Base-by-base conservation (phyloP, 2,888 invertebrate genomes). In the Spodoptera picta region DNA sequence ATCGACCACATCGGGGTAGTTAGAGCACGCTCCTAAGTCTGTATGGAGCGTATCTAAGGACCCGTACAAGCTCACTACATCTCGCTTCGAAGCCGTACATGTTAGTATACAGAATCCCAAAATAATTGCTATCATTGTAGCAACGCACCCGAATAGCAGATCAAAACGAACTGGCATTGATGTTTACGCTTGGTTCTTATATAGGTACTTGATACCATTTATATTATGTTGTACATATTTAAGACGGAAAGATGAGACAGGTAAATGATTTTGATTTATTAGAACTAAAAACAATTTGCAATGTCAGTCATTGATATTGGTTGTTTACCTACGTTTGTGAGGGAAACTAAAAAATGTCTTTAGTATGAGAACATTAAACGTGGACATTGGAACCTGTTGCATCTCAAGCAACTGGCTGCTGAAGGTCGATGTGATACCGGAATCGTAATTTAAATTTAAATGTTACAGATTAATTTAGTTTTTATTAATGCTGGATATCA, bases 21-120 rank as follows among this genome's bases (percentile, higher is more conserved):
- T 60, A 4, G 67, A 57, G 12, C 79, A 70, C 31, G 56, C 0
- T 45, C 43, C 75, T 3, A 46, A 7, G 2, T 47, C 14, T 27
- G 51, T 43, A 3, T 14, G 2, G 7, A 59, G 9, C 4, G 52
- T 11, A 36, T 75, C 70, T 6, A 69, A 24, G 41, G 65, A 69
- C 10, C 51, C 70, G 0, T 69, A 12, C 23, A 69, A 4, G 0
- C 49, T 43, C 11, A 75, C 53, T 45, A 69, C 14, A n/a, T 45
- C 49, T 19, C 70, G 58, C 43, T 69, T 64, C 23, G 55, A 41
- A 41, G 58, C 55, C n/a, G 54, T 31, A 19, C 59, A 53, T 0
- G 69, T 1, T 11, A 50, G 27, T 6, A 59, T 10, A 2, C 24
- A 52, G 2, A 71, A 23, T 24, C 64, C 31, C 24, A 47, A 2